phyloP scores from a whole-genome alignment of 2,113 vertebrate species.

The Rana temporaria region DNA sequence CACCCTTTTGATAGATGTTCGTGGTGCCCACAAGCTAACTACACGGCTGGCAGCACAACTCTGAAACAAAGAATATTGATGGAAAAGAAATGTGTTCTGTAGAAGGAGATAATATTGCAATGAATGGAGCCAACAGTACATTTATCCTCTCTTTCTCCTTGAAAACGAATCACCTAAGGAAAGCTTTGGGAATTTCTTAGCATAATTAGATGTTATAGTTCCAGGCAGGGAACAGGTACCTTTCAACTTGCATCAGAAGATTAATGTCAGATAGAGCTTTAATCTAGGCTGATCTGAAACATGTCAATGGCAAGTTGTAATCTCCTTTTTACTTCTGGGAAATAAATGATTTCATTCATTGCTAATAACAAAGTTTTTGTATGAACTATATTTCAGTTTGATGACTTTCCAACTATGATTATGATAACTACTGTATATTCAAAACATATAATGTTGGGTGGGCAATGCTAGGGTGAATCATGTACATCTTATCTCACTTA shows the following conservation, averaged over 20 bases:
- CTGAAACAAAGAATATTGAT: not conserved
- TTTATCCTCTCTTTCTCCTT: conserved; percentile 24
- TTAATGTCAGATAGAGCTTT: not conserved
- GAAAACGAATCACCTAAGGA: conserved; percentile 26
- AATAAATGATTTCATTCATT: conserved; percentile 3
- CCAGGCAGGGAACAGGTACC: conserved; percentile 22
- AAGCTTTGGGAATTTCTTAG: conserved; percentile 26
- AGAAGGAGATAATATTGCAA: conserved; percentile 21
- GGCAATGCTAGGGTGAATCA: no score
- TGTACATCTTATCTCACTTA: no score
- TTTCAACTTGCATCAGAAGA: conserved; percentile 12
- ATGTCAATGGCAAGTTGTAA: not conserved
- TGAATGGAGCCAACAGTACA: conserved; percentile 23
- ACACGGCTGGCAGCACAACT: not conserved
- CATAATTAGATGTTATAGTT: conserved; percentile 41
- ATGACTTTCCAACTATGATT: not conserved
- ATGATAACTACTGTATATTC: no score
- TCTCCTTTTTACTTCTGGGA: not conserved
- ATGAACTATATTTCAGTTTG: not conserved
- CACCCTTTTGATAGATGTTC: not conserved
- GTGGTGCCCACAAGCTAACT: not conserved
- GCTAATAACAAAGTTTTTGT: not conserved
- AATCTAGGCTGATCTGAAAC: conserved; percentile 28
- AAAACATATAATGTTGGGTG: no score
- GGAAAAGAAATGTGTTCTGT: not conserved